These are phyloP conservation scores for Phoenoteleia sp. DNA, from an alignment of 2,888 invertebrate species.

Conservation along the genomic window DNA sequence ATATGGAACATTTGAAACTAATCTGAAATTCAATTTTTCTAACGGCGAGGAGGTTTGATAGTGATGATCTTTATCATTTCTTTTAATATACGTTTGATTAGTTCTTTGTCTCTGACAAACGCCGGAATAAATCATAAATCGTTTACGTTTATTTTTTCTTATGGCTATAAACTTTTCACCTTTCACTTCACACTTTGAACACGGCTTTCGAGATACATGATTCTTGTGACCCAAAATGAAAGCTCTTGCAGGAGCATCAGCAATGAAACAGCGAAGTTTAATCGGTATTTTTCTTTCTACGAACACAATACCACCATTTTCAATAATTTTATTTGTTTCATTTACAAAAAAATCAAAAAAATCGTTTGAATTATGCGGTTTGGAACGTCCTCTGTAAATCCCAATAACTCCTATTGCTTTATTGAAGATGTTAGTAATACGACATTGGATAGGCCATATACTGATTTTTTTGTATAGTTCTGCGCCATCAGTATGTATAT, in stretches of 20 bases:
- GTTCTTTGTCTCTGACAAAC: background rate
- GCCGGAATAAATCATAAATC: background rate
- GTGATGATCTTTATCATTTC: conserved; percentile 21
- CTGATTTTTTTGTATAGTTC: conserved; percentile 9
- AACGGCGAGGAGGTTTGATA: conserved; percentile 2
- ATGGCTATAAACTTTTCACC: background rate
- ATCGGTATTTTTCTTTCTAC: background rate
- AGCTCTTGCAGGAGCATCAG: conserved; percentile 23
- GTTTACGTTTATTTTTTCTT: background rate
- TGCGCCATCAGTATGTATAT: background rate
- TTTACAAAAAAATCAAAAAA: conserved; percentile 6
- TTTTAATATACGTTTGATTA: background rate
- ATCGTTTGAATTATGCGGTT: conserved; percentile 7
- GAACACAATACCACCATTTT: background rate
- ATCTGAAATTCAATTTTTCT: background rate
- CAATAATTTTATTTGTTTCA: background rate
- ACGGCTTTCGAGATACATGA: too few relatives aligned
- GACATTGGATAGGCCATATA: conserved; percentile 18
- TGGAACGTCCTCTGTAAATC: conserved; percentile 1
- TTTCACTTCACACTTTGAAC: background rate
- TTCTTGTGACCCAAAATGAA: conserved; percentile 14
- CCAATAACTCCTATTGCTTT: conserved; percentile 4
- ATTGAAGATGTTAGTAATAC: background rate
- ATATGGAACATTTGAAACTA: conserved; percentile 21
- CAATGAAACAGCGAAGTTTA: conserved; percentile 10